These are phyloP conservation scores for Agrochola circellaris DNA, from an alignment of 2,888 invertebrate species.

Conservation along the genomic window DNA sequence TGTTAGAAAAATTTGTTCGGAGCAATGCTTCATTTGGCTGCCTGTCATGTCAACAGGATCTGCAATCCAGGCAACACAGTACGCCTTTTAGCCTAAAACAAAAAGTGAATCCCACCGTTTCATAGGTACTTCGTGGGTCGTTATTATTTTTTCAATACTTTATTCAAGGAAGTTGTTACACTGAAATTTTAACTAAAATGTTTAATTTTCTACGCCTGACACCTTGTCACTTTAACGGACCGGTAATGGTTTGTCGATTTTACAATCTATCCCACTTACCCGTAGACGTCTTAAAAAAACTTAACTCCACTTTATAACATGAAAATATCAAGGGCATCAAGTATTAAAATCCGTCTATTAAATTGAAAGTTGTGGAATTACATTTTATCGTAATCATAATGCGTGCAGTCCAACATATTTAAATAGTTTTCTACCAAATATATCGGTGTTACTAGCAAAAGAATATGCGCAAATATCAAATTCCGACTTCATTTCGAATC, in stretches of 20 bases:
- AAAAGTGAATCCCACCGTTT: background rate
- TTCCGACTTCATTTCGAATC: conserved; percentile 35
- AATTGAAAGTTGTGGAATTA: background rate
- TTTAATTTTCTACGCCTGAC: background rate
- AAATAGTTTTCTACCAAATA: background rate
- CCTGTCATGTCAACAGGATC: conserved; percentile 3
- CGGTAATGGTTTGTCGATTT: background rate
- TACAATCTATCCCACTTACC: background rate
- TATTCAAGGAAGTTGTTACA: background rate
- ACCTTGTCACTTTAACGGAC: background rate
- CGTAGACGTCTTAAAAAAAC: background rate
- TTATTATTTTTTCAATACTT: background rate
- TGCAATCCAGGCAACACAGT: conserved; percentile 2
- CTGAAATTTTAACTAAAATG: background rate
- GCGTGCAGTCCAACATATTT: background rate
- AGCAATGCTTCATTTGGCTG: background rate
- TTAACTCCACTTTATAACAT: background rate
- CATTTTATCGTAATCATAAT: background rate
- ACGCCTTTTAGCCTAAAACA: conserved; percentile 12
- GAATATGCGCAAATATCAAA: conserved; percentile 18
- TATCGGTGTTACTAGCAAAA: background rate
- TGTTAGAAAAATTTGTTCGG: background rate
- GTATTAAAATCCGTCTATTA: background rate
- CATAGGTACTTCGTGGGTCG: background rate
- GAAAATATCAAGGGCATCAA: background rate